These are phyloP conservation scores for Ashinkailepas kermadecensis DNA, from an alignment of 2,888 invertebrate species.

Conservation along the genomic window DNA sequence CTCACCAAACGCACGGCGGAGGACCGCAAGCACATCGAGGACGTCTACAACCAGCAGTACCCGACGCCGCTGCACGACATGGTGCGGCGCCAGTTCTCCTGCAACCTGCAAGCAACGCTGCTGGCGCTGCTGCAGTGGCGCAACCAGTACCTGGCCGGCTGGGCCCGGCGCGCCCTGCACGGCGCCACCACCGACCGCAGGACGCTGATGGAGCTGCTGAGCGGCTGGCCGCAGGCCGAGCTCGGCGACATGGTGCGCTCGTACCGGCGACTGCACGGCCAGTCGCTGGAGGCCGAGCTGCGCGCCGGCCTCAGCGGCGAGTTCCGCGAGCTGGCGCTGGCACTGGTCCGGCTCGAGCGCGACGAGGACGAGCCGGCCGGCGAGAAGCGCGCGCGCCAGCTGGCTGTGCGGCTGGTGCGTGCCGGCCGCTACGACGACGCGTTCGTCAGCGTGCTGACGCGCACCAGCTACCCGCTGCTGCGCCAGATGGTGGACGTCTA, in stretches of 20 bases:
- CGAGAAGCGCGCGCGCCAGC: background rate
- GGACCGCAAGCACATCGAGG: background rate
- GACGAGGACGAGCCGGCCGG: background rate
- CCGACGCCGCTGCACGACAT: background rate
- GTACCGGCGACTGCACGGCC: background rate
- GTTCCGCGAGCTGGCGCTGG: background rate
- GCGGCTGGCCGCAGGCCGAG: background rate
- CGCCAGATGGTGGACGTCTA: background rate
- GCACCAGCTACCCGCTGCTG: background rate
- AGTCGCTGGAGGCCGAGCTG: background rate
- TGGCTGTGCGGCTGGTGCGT: background rate
- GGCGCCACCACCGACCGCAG: background rate
- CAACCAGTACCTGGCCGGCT: background rate
- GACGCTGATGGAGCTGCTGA: background rate
- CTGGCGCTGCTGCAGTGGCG: conserved; percentile 9
- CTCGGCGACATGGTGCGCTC: background rate
- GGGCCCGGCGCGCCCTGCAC: background rate
- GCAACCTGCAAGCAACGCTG: background rate
- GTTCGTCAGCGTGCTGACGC: background rate
- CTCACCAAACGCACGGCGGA: background rate
- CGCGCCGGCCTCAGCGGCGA: background rate
- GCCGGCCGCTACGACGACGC: background rate
- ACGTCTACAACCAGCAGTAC: background rate
- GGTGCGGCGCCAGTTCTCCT: background rate
- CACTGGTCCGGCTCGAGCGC: background rate